These are phyloP conservation scores for Scleropages formosus DNA, from an alignment of 2,797 vertebrate species.

Conservation along the genomic window DNA sequence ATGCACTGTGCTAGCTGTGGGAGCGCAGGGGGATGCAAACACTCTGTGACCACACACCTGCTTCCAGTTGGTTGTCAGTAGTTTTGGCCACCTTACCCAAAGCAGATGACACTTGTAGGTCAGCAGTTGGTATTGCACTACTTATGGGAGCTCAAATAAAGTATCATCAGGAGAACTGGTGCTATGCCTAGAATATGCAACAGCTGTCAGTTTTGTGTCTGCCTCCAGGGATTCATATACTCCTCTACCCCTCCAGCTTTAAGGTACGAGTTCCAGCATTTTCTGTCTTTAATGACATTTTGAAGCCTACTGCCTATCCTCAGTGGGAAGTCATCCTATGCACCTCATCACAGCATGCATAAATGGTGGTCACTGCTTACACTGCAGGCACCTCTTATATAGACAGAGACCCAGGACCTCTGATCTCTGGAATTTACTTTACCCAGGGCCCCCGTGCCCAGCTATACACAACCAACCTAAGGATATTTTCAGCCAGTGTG, in stretches of 20 bases:
- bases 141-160: background rate
- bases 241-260: slow-evolving; percentile 13
- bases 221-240: background rate
- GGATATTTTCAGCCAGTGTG: background rate
- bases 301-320: slow-evolving; percentile 1
- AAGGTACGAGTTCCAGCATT: slow-evolving; percentile 14
- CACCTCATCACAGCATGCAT: slow-evolving; percentile 15
- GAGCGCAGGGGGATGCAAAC: no score
- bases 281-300: background rate
- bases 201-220: background rate
- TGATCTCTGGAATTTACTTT: slow-evolving; percentile 17
- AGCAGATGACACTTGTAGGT: background rate
- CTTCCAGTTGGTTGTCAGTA: background rate
- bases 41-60: background rate
- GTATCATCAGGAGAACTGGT: slow-evolving; percentile 3
- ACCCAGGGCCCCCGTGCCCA: background rate
- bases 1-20: background rate
- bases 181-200: background rate
- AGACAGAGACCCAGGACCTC: slow-evolving; percentile 2
- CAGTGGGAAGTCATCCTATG: background rate
- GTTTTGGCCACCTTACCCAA: background rate
- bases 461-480: background rate
- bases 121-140: background rate
- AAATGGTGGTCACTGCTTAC: slow-evolving; percentile 2
- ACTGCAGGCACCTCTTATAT: slow-evolving; percentile 3